phyloP scores from a whole-genome alignment of 2,888 invertebrate genomes.

The Notodonta ziczac region DNA sequence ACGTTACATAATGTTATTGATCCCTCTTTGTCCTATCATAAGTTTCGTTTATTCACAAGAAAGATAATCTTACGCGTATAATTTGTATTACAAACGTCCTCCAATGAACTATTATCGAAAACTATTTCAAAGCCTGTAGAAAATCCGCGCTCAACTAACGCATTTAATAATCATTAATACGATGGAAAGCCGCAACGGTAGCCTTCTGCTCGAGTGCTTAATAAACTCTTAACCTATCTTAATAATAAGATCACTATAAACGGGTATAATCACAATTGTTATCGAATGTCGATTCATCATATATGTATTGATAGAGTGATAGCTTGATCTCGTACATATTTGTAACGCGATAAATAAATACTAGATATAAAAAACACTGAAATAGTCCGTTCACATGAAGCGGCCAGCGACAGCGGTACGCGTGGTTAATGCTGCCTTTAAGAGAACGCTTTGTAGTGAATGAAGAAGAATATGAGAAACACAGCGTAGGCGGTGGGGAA shows the following conservation, averaged over 20 bases:
- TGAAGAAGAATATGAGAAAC: conserved; percentile 97
- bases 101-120: conserved; percentile 56
- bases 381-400: conserved; percentile 62
- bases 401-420: conserved; percentile 54
- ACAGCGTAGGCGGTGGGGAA: conserved; percentile 97
- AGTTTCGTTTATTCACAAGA: conserved; percentile 62
- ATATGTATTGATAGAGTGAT: conserved; percentile 53
- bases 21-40: conserved; percentile 77
- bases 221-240: conserved; percentile 53
- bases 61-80: conserved; percentile 50
- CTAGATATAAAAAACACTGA: conserved; percentile 57
- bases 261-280: conserved; percentile 65
- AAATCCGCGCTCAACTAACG: conserved; percentile 56
- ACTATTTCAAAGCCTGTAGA: conserved; percentile 79
- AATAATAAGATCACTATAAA: conserved; percentile 54
- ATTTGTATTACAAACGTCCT: conserved; percentile 55
- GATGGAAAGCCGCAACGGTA: conserved; percentile 59
- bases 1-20: conserved; percentile 64
- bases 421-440: conserved; percentile 74
- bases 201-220: conserved; percentile 40
- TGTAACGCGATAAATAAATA: conserved; percentile 56
- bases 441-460: conserved; percentile 95
- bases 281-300: conserved; percentile 58
- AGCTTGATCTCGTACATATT: conserved; percentile 52
- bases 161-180: conserved; percentile 34